Conservation (phyloP, 2,888 invertebrate species). For the Leucoptera coffeella region DNA sequence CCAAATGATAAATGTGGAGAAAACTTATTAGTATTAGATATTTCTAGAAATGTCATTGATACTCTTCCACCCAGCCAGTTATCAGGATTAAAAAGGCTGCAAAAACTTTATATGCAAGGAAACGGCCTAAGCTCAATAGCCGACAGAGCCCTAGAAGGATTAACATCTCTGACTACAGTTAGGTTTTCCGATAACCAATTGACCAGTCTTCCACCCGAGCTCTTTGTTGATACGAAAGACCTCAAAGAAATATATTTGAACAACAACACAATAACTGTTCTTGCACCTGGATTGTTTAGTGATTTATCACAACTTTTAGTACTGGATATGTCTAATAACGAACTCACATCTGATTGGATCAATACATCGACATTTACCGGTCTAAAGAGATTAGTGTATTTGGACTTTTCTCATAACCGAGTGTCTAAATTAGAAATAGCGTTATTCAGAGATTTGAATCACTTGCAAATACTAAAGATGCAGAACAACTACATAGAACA, state of each 20-base stretch:
- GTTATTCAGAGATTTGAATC: slow-evolving; percentile 71
- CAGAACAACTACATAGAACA: slow-evolving; percentile 73
- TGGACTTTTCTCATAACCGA: slow-evolving; percentile 72
- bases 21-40: slow-evolving; percentile 63
- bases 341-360: slow-evolving; percentile 76
- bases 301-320: slow-evolving; percentile 69
- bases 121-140: slow-evolving; percentile 72
- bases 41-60: slow-evolving; percentile 74
- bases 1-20: slow-evolving; percentile 64
- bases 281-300: slow-evolving; percentile 74
- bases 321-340: slow-evolving; percentile 72
- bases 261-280: slow-evolving; percentile 75
- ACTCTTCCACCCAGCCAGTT: slow-evolving; percentile 66
- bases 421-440: slow-evolving; percentile 69
- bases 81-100: slow-evolving; percentile 63
- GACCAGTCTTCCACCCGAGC: slow-evolving; percentile 71
- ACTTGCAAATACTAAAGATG: slow-evolving; percentile 71
- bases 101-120: slow-evolving; percentile 68
- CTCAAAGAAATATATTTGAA: slow-evolving; percentile 75
- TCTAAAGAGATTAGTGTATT: slow-evolving; percentile 66
- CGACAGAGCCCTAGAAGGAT: slow-evolving; percentile 71
- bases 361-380: slow-evolving; percentile 75
- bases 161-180: slow-evolving; percentile 64
- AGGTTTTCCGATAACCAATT: slow-evolving; percentile 77
- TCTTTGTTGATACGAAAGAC: slow-evolving; percentile 72